Conservation (phyloP, 2,113 vertebrate species). For the Manacus vitellinus region DNA sequence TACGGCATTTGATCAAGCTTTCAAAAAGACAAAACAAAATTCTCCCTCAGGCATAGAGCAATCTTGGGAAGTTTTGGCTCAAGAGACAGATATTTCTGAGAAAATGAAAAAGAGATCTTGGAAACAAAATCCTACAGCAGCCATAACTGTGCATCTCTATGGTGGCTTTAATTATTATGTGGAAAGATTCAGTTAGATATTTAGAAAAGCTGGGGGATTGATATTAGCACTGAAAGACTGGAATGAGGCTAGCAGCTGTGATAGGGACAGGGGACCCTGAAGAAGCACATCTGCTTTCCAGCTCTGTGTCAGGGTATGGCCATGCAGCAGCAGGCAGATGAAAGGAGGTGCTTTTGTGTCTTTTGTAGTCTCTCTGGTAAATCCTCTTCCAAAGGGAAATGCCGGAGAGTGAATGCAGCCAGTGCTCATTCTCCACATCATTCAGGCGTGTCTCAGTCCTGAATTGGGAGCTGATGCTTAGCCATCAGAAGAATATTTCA, state of each 20-base stretch:
- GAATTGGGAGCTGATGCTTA: not conserved
- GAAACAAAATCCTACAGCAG: not conserved
- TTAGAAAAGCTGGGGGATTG: not conserved
- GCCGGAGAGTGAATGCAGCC: not conserved
- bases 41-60: constrained; percentile 22
- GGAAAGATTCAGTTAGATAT: not conserved
- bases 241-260: not conserved
- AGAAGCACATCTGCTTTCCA: not conserved
- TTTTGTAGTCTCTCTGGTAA: not conserved
- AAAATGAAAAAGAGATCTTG: not conserved
- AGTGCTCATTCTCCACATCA: not conserved
- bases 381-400: not conserved
- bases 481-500: not conserved
- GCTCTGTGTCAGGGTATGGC: not conserved
- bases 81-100: not conserved
- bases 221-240: not conserved
- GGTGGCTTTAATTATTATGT: not conserved
- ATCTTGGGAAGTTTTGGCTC: constrained; percentile 20
- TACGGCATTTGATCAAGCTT: constrained; percentile 40
- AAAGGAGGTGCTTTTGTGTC: not conserved
- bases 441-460: not conserved
- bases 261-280: not conserved
- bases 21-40: constrained; percentile 22
- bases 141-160: fast-evolving
- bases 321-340: not conserved